Base-by-base conservation (phyloP, 37 sponge, comb jelly and placozoan species). In the Tethya wilhelma region DNA sequence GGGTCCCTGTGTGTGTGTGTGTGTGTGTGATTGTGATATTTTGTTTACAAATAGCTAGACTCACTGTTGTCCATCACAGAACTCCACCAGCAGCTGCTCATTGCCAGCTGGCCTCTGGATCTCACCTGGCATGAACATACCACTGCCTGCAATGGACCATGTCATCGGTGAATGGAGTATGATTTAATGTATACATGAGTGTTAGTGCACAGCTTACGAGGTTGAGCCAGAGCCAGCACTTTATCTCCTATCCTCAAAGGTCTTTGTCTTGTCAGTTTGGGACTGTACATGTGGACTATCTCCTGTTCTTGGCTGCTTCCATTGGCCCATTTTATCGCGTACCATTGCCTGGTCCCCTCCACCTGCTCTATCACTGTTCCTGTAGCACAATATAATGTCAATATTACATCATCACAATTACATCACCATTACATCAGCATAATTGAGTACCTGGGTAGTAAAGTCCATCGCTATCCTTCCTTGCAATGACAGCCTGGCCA, bases 281-380 rank as follows among this genome's bases (percentile, higher is more conserved):
- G 60, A 17, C 91, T 88, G 84, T 80, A 93, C 77, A 93, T 80
- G 56, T 90, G 87, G 4, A 65, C 20, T 0, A 73, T 38, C 4
- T 4, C 43, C 65, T 89, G 75, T 58, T 6, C 28, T 69, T 84
- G 80, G 3, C 59, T 59, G 38, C 39, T 74, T 1, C 73, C 71
- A 33, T 75, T 67, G 23, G 37, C 56, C 88, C 83, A 86, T 43
- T 44, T 45, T n/a, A 86, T 64, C 32, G 71, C 28, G 43, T 64
- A 82, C 32, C n/a, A n/a, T n/a, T 49, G 63, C 40, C 75, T 72
- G 0, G 56, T 17, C 5, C 58, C 39, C 7, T 34, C 70, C 40
- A 73, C 19, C 67, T 81, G 45, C 46, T 67, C 55, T 37, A 66
- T 43, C 57, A 86, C 91, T 65, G 4, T 41, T n/a, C 84, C 89